These are phyloP conservation scores for Actinia tenebrosa DNA, from an alignment of 64 coral and sea anemone species.

Conservation along the genomic window DNA sequence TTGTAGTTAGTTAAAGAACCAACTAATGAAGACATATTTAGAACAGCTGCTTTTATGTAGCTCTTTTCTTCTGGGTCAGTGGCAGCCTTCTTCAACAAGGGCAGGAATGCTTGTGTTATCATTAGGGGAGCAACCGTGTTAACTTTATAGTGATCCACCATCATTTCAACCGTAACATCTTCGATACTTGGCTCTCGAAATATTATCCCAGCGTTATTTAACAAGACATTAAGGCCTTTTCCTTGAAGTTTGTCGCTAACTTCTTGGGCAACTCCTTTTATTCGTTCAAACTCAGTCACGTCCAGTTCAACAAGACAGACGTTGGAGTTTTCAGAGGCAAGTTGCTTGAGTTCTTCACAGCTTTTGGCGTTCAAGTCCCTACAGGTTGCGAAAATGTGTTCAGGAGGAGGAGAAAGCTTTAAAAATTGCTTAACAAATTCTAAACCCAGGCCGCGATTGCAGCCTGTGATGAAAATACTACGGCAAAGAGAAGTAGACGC, in stretches of 20 bases:
- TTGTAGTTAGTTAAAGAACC: conserved; percentile 26
- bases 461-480: conserved; percentile 57
- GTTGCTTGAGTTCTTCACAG: conserved; percentile 31
- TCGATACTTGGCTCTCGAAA: conserved; percentile 3
- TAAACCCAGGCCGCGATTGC: conserved; percentile 61
- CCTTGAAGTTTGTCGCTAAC: conserved; percentile 17
- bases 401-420: conserved; percentile 28
- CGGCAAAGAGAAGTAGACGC: neutral
- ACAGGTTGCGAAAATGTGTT: conserved; percentile 51
- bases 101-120: conserved; percentile 26
- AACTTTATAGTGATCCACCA: conserved; percentile 37
- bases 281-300: conserved; percentile 9
- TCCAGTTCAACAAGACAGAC: conserved; percentile 45
- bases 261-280: conserved; percentile 25
- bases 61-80: neutral
- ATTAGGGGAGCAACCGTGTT: conserved; percentile 64
- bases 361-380: conserved; percentile 7
- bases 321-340: conserved; percentile 17
- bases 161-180: conserved; percentile 40
- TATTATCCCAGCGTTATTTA: conserved; percentile 57
- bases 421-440: conserved; percentile 51
- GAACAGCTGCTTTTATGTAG: conserved; percentile 19
- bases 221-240: conserved; percentile 45
- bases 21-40: conserved; percentile 46
- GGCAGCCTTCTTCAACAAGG: conserved; percentile 41